Evolutionary conservation across 2,797 vertebrate species (phyloP).

Genomic region (Tapera naevia): DNA sequence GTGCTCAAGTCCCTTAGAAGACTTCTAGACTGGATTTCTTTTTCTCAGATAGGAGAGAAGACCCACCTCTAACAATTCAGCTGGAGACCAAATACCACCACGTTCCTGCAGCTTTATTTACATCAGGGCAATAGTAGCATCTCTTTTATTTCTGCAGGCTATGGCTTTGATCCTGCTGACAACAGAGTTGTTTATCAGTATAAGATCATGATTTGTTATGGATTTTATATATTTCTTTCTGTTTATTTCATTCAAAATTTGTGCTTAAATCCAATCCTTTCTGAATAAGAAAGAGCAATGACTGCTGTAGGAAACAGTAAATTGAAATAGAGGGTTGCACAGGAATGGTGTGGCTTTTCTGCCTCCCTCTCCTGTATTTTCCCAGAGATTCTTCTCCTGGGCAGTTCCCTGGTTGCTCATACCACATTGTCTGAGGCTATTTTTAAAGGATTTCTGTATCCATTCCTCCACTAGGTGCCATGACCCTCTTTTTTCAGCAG

Average conservation of each 20-base stretch:
- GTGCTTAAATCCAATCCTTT: background rate
- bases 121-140: background rate
- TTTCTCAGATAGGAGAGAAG: background rate
- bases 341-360: background rate
- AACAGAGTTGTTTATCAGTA: background rate
- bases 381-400: background rate
- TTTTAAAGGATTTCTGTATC: background rate
- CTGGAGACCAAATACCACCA: background rate
- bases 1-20: too few species aligned
- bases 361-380: background rate
- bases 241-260: background rate
- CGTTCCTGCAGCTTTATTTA: background rate
- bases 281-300: background rate
- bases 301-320: background rate
- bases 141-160: background rate
- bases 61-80: background rate
- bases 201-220: background rate
- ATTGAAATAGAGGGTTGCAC: background rate
- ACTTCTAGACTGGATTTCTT: background rate
- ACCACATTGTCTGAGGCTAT: background rate
- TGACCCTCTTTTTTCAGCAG: background rate
- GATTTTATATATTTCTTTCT: background rate
- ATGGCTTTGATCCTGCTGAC: background rate
- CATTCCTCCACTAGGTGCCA: background rate
- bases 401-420: background rate